Evolutionary conservation across 2,113 vertebrate species (phyloP).

Genomic region (Tetraodon nigroviridis): DNA sequence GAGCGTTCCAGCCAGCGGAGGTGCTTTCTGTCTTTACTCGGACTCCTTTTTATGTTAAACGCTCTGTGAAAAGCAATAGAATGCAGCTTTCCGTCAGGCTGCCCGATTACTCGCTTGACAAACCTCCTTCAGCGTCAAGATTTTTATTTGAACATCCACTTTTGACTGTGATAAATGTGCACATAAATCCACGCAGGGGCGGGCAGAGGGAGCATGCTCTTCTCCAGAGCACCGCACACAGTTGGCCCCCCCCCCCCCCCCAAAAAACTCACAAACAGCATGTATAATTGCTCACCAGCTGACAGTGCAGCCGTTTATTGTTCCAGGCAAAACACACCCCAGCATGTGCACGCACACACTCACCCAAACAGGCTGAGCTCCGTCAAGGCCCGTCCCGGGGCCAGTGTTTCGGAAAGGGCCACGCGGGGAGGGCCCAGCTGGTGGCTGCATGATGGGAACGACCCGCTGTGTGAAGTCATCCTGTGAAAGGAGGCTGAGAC

Average conservation of each 20-base stretch:
- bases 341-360: slow-evolving; percentile 6
- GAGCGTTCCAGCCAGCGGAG: not conserved
- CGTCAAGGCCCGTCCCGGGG: slow-evolving; percentile 21
- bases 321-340: slow-evolving; percentile 10
- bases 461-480: not conserved
- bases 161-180: slow-evolving; percentile 49
- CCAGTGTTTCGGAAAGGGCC: slow-evolving; percentile 25
- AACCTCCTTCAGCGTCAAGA: slow-evolving; percentile 14
- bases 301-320: slow-evolving; percentile 44
- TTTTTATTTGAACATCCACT: slow-evolving; percentile 44
- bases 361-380: slow-evolving; percentile 7
- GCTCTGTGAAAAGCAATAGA: slow-evolving; percentile 52
- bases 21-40: slow-evolving; percentile 14
- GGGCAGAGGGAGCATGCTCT: slow-evolving; percentile 10
- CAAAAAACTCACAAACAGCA: slow-evolving; percentile 61
- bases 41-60: slow-evolving; percentile 34
- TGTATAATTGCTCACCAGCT: slow-evolving; percentile 54
- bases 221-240: slow-evolving; percentile 30
- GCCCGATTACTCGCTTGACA: slow-evolving; percentile 14
- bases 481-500: slow-evolving; percentile 15
- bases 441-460: slow-evolving; percentile 27
- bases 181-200: slow-evolving; percentile 22
- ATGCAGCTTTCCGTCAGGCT: slow-evolving; percentile 24
- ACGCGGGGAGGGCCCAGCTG: slow-evolving; percentile 24
- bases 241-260: slow-evolving; percentile 31